A percentile compares a stretch with the other conserved stretches of the same genome.
These are phyloP conservation scores for Erpetoichthys calabaricus DNA, from an alignment of 2,797 vertebrate genomes.

Conservation along the genomic window DNA sequence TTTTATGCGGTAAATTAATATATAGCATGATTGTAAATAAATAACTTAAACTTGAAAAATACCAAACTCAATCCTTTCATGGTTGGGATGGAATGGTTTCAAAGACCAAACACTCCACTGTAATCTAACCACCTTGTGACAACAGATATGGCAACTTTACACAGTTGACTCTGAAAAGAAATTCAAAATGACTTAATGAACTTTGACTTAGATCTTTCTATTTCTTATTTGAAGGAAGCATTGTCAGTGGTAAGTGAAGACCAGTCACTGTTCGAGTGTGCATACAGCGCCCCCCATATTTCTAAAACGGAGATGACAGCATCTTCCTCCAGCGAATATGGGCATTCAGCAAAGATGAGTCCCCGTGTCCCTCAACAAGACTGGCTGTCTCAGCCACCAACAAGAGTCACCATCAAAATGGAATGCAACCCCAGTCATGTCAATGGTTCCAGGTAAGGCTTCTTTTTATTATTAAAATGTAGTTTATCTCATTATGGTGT, in stretches of 20 bases:
- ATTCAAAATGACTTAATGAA: not conserved
- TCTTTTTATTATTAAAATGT: not conserved
- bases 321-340: slow-evolving; percentile 66
- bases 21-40: too few relatives aligned
- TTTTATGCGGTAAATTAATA: too few relatives aligned
- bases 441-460: slow-evolving; percentile 60
- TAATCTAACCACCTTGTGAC: too few relatives aligned
- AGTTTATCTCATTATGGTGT: too few relatives aligned
- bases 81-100: not conserved
- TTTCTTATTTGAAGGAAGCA: slow-evolving; percentile 49
- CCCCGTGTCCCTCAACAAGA: slow-evolving; percentile 66
- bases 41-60: not conserved
- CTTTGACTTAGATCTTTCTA: slow-evolving; percentile 1
- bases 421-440: slow-evolving; percentile 67
- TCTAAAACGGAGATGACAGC: slow-evolving; percentile 69
- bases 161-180: too few relatives aligned
- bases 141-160: too few relatives aligned
- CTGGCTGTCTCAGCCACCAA: slow-evolving; percentile 59
- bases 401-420: slow-evolving; percentile 74
- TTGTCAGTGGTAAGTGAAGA: slow-evolving; percentile 77
- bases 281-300: slow-evolving; percentile 64
- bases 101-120: too few relatives aligned
- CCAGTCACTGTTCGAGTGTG: slow-evolving; percentile 70
- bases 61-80: not conserved
- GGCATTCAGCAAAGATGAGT: slow-evolving; percentile 69